Evolutionary conservation across 2,797 vertebrate species (phyloP).

Genomic region (Miichthys miiuy): DNA sequence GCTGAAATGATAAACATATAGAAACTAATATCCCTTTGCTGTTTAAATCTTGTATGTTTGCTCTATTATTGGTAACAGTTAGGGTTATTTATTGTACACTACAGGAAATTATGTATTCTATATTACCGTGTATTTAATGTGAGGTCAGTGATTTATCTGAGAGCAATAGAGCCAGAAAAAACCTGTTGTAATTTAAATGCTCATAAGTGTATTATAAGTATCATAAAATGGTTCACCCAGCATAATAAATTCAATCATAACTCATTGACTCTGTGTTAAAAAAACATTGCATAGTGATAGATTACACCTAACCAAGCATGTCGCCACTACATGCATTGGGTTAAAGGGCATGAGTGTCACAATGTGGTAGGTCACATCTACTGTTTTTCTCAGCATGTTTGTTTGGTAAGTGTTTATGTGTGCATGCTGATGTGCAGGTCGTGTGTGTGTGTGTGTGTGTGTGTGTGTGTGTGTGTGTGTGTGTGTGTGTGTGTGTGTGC

Average conservation of each 20-base stretch:
- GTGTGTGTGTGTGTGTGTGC: not conserved
- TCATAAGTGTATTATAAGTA: conserved; percentile 21
- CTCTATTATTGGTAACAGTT: not conserved
- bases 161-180: conserved; percentile 1
- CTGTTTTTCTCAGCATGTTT: not conserved
- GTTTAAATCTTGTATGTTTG: not conserved
- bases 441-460: not conserved
- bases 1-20: not conserved
- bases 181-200: conserved; percentile 15
- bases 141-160: conserved; percentile 31
- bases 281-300: not conserved
- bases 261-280: not conserved
- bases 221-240: not conserved
- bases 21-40: conserved; percentile 2
- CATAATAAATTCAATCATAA: conserved; percentile 21
- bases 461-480: not conserved
- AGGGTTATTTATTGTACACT: not conserved
- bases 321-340: not conserved
- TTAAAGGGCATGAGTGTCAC: not conserved
- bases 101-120: not conserved
- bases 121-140: conserved; percentile 1
- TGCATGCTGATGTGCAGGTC: not conserved
- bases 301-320: not conserved
- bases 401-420: too few relatives aligned
- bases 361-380: not conserved